Conservation (phyloP, 35 echinoderm and acorn worm genomes). For the Stichopus chloronotus region DNA sequence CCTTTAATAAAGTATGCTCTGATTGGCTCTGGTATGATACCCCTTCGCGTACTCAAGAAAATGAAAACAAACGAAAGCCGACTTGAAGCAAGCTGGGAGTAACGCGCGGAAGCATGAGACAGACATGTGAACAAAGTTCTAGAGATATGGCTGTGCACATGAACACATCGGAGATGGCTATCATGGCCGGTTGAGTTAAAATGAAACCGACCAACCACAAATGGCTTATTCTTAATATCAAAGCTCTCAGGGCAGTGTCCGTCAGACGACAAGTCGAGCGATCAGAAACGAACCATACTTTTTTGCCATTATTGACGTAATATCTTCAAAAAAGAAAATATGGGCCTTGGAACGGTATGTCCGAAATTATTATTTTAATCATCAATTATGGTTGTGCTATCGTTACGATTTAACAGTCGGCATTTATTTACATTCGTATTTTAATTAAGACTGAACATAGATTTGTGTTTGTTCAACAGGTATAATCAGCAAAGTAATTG, state of each 20-base stretch:
- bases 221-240: not conserved
- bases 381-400: not conserved
- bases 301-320: too few species aligned
- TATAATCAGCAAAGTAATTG: too few species aligned
- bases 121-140: not conserved
- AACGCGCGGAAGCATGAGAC: not conserved
- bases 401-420: too few species aligned
- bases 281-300: too few species aligned
- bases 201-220: not conserved
- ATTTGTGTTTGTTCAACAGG: too few species aligned
- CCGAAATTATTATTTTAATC: not conserved
- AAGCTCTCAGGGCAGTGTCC: not conserved
- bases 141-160: too few species aligned
- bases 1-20: too few species aligned
- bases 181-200: not conserved
- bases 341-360: not conserved
- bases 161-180: not conserved
- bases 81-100: not conserved
- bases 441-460: too few species aligned
- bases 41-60: too few species aligned
- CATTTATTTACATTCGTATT: too few species aligned
- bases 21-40: too few species aligned
- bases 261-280: too few species aligned
- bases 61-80: not conserved
- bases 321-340: not conserved